Conservation (phyloP, 2,113 vertebrate genomes). For the Oxygymnocypris stewartii region DNA sequence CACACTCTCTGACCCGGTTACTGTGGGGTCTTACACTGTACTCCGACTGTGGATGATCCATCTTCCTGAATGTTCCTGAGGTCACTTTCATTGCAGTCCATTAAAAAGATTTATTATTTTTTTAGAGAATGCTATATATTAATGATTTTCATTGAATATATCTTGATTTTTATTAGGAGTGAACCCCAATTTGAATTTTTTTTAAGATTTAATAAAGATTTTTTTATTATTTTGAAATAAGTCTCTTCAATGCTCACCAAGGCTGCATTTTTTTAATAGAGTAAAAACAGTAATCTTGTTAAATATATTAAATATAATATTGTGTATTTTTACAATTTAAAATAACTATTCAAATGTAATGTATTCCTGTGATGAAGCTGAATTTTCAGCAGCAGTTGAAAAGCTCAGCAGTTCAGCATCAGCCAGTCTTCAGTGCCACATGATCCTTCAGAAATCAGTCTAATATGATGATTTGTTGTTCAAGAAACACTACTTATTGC, state of each 20-base stretch:
- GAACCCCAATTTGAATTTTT: neutral
- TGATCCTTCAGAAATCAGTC: too few species aligned
- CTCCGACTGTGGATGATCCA: neutral
- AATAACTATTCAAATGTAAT: neutral
- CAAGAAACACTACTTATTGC: too few species aligned
- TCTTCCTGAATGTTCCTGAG: neutral
- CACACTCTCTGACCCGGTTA: constrained; percentile 8
- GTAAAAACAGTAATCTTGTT: too few species aligned
- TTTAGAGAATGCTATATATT: neutral
- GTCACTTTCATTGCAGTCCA: neutral
- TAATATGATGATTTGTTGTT: too few species aligned
- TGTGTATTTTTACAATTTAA: neutral
- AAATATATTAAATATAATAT: neutral
- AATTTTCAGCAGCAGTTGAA: neutral
- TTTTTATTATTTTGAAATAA: neutral
- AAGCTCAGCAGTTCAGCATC: too few species aligned
- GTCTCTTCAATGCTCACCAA: neutral
- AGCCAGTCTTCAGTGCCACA: too few species aligned
- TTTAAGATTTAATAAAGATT: neutral
- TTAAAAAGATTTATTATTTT: neutral
- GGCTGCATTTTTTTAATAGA: neutral
- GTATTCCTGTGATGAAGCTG: neutral
- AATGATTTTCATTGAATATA: neutral
- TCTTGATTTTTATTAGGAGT: neutral
- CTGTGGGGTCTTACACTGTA: neutral